These are phyloP conservation scores for Halocynthia roretzi DNA, from an alignment of 23 tunicate genomes.

Conservation along the genomic window DNA sequence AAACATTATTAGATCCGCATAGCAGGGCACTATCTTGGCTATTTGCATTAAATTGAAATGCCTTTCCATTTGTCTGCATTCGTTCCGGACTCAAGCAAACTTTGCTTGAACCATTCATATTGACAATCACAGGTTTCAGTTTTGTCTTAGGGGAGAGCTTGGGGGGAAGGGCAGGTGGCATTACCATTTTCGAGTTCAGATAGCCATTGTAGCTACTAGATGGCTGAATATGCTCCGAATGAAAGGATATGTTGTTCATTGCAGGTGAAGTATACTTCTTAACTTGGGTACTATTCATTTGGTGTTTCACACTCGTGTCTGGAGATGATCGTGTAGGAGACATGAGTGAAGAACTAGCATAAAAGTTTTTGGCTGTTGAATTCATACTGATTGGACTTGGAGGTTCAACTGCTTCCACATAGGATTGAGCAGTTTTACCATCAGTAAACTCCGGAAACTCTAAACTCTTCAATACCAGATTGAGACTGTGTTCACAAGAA, in stretches of 20 bases:
- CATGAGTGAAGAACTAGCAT: background rate
- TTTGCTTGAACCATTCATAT: constrained; percentile 12
- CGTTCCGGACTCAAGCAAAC: constrained; percentile 8
- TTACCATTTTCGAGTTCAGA: no score
- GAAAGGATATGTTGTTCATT: background rate
- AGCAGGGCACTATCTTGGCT: background rate
- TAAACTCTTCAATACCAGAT: background rate
- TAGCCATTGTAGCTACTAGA: background rate
- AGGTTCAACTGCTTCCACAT: background rate
- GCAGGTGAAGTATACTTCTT: no score
- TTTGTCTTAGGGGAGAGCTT: background rate
- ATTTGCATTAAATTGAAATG: no score
- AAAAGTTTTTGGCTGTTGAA: background rate
- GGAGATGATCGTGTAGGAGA: background rate
- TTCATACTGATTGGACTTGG: constrained; percentile 8
- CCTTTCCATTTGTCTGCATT: no score
- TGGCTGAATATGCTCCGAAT: constrained; percentile 16
- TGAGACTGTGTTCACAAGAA: background rate
- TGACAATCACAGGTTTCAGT: constrained; percentile 15
- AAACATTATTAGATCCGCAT: background rate
- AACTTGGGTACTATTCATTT: background rate
- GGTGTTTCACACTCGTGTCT: background rate
- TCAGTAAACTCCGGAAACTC: background rate
- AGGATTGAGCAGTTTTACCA: background rate
- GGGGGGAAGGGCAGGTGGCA: constrained; percentile 22